Conservation (phyloP, 2,888 invertebrate genomes). For the Melipona beecheii region DNA sequence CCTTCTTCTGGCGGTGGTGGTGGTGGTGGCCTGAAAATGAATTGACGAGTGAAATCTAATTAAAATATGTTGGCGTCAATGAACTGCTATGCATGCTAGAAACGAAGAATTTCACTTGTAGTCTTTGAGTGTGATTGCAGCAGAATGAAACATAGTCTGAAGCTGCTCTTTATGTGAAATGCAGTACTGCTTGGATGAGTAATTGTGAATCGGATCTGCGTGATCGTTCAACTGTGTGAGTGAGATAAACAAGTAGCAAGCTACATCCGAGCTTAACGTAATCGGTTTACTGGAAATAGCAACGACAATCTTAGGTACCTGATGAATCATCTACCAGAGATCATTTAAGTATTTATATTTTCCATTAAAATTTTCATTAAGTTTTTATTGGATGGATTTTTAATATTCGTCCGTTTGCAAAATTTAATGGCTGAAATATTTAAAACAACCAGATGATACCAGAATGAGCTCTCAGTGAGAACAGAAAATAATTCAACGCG, state of each 20-base stretch:
- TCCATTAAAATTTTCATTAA: neutral
- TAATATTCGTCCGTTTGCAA: neutral
- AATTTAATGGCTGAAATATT: neutral
- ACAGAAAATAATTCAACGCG: neutral
- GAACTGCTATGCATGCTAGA: neutral
- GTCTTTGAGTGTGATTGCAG: neutral
- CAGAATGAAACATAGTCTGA: neutral
- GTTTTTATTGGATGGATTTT: neutral
- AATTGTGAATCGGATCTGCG: neutral
- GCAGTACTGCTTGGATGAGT: neutral
- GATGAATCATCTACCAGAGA: neutral
- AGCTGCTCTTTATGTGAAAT: neutral
- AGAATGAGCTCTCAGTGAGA: neutral
- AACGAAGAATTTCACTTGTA: neutral
- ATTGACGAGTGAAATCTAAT: neutral
- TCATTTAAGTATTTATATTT: neutral
- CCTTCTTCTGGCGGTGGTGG: conserved; percentile 15
- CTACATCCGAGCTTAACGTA: neutral
- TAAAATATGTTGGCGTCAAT: neutral
- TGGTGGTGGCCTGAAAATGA: conserved; percentile 24
- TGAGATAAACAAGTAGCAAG: conserved; percentile 4
- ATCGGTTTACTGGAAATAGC: neutral
- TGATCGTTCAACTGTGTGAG: neutral
- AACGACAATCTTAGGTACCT: neutral
- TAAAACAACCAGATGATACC: neutral